Base-by-base conservation (phyloP, 1,140 invertebrate species). In the Cydia fagiglandana region DNA sequence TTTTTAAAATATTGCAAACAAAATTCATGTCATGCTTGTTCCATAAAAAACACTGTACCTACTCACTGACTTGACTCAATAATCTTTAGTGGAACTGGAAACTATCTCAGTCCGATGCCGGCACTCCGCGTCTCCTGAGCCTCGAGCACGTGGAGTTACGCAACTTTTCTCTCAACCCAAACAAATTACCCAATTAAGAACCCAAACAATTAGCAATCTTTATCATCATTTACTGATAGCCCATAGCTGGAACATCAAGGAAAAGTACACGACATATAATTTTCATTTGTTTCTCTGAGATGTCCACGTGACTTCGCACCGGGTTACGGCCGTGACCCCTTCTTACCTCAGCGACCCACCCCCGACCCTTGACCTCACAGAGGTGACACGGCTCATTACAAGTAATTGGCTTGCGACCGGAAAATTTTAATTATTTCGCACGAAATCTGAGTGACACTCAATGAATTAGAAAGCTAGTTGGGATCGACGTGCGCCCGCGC, bases 401-500 rank as follows among this genome's bases (percentile, higher is more conserved):
- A 38, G 4, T 41, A 70, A 70, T 70, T 38, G 66, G 34, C 64
- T 66, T n/a, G 64, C 66, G 38, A 41, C 66, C 66, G 66, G n/a
- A 70, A 70, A 70, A 70, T 38, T 24, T 70, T 70, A 70, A 70
- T 70, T 70, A 45, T 70, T 70, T 70, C 38, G 28, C 30, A 38
- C 66, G 6, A 41, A 41, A 70, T 41, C 34, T 13, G 66, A 38
- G 66, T 70, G 66, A 41, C 66, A 70, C 34, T 70, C 66, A 70
- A 70, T 45, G 66, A 70, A 70, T 70, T 70, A 70, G 66, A 70
- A 70, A 70, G 66, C 30, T n/a, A 70, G 34, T 70, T 38, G n/a
- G 66, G 56, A 61, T 61, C 20, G 56, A 61, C 56, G 56, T 61
- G 56, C 56, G 56, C 20, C 13, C 6, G 38, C 66, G n/a, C 38